Evolutionary conservation across 2,113 vertebrate species (phyloP).

Genomic region (Beaufortia kweichowensis): DNA sequence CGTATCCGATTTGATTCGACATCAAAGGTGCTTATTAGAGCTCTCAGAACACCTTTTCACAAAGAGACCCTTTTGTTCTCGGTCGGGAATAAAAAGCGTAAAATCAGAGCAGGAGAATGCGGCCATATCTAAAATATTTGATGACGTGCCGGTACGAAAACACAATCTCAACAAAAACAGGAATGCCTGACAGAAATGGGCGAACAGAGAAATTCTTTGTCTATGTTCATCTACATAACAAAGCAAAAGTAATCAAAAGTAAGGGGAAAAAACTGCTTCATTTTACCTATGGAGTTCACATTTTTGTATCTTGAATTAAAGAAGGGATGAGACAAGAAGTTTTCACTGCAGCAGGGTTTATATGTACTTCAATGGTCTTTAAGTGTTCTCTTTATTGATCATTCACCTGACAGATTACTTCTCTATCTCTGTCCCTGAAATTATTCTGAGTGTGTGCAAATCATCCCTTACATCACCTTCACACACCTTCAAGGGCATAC

Average conservation of each 20-base stretch:
- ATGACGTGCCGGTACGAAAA: constrained; percentile 12
- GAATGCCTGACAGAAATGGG: background rate
- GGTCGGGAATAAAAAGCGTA: constrained; percentile 24
- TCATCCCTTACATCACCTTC: background rate
- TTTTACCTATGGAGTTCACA: background rate
- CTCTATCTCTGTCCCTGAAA: background rate
- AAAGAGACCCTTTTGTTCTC: constrained; percentile 34
- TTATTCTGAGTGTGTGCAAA: background rate
- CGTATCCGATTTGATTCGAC: constrained; percentile 35
- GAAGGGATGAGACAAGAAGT: background rate
- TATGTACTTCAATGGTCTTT: background rate
- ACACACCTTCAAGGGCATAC: background rate
- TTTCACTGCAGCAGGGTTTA: background rate
- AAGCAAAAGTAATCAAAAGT: constrained; percentile 18
- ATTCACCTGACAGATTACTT: constrained; percentile 13
- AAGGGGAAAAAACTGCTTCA: background rate
- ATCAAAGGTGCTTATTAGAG: constrained; percentile 46
- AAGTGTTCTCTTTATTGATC: background rate
- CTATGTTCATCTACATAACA: constrained; percentile 19
- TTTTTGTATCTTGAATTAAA: background rate
- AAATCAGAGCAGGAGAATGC: constrained; percentile 29
- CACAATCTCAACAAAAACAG: background rate
- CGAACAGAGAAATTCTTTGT: background rate
- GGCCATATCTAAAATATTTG: constrained; percentile 12
- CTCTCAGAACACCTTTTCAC: constrained; percentile 33